Percentiles rank a stretch among this genome's conserved stretches.
Conservation (phyloP, 2,797 vertebrate species). For the Sebastes elongatus region DNA sequence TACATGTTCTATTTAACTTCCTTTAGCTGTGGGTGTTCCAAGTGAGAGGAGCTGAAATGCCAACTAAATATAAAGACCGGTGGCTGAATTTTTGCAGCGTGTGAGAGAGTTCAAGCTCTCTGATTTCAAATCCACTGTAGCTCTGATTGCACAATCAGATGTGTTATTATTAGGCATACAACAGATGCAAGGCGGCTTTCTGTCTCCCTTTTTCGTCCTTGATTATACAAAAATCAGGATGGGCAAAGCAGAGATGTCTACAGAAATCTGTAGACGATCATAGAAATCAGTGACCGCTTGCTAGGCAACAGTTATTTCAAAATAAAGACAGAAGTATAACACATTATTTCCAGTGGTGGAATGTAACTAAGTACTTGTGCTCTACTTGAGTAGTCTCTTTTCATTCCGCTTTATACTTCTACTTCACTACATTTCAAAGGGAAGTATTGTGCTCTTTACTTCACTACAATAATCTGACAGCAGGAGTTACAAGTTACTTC, state of each 20-base stretch:
- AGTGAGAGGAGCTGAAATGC: not conserved
- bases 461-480: not conserved
- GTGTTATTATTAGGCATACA: constrained; percentile 34
- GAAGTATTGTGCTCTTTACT: not conserved
- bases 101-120: constrained; percentile 4
- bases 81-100: not conserved
- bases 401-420: not conserved
- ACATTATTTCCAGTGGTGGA: not conserved
- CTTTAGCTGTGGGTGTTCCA: not conserved
- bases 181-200: constrained; percentile 1
- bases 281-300: constrained; percentile 5
- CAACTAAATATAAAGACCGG: constrained; percentile 16
- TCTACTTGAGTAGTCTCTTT: not conserved
- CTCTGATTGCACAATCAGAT: constrained; percentile 28
- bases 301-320: not conserved
- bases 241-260: not conserved
- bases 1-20: constrained; percentile 1
- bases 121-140: constrained; percentile 21
- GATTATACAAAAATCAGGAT: not conserved
- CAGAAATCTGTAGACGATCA: not conserved
- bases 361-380: not conserved
- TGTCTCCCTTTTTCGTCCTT: not conserved
- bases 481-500: not conserved
- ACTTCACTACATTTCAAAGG: not conserved
- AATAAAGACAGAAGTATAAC: not conserved